Base-by-base conservation (phyloP, 2,113 vertebrate species). In the Gambusia holbrooki region DNA sequence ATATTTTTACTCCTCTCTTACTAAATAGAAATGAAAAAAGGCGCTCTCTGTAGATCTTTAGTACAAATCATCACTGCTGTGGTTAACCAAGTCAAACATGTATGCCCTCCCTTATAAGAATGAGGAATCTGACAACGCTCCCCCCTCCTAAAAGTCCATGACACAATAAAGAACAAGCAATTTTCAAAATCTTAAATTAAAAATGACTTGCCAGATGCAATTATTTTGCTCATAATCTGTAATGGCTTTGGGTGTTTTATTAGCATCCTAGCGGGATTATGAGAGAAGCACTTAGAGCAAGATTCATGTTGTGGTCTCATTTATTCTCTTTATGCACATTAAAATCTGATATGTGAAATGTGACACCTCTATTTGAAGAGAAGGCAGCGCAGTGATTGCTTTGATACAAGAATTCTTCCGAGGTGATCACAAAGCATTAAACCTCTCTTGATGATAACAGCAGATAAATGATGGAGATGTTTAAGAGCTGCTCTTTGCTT, bases 1-100 rank as follows among this genome's bases (percentile, higher is more conserved):
- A 81, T 62, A 84, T 83, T 84, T 81, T 66, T 15, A 75, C 78
- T 78, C 61, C 17, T 84, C 69, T 79, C 42, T 80, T 63, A 67
- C 69, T 58, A 64, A 71, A 48, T 48, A 77, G 25, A 54, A 54
- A 54, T 54, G 7, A 54, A 19, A 51, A 22, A 54, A 54, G 22
- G 22, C 17, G 19, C 48, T 54, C 22, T 54, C 6, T 9, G 22
- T 58, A n/a, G 7, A 58, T 58, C 51, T 58, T 58, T 58, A 58
- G 19, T 58, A 1, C 1, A 9, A 58, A 58, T n/a, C 51, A 58
- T 58, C 51, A 25, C 51, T 11, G 25, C 6, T 58, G 3, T 79
- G 35, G 77, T 74, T 67, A 66, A 10, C 51, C 15, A 40, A 73
- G 51, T 75, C 45, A 15, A 71, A 80, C 75, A 81, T 14, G 37